A percentile compares a stretch with the other conserved stretches of the same genome.
These are phyloP conservation scores for Lasioglossum figueresi DNA, from an alignment of 2,888 invertebrate genomes.

Conservation along the genomic window DNA sequence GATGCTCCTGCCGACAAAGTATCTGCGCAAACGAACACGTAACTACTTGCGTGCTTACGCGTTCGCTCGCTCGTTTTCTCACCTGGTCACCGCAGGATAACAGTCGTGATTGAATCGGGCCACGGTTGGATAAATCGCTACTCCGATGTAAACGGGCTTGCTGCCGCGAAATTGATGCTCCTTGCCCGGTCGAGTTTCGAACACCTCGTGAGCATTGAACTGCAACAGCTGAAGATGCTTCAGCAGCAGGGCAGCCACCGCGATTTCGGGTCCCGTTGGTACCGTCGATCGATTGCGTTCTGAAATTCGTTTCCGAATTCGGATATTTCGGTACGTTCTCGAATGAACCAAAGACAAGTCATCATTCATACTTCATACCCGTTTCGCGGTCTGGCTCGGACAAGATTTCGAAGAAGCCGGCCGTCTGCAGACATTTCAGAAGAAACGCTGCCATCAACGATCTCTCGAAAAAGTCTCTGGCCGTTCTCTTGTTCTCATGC, in stretches of 20 bases:
- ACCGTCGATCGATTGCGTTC: conserved; percentile 71
- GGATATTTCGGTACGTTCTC: not conserved
- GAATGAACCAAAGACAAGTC: not conserved
- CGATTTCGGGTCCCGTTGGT: conserved; percentile 85
- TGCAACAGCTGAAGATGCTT: conserved; percentile 91
- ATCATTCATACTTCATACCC: conserved; percentile 40
- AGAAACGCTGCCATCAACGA: conserved; percentile 92
- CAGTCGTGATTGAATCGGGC: conserved; percentile 94
- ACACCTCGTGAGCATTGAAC: conserved; percentile 94
- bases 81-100: conserved; percentile 90
- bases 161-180: conserved; percentile 85
- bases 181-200: conserved; percentile 87
- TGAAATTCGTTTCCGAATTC: conserved; percentile 33
- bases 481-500: conserved; percentile 86
- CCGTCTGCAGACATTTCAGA: conserved; percentile 88
- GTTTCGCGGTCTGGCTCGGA: conserved; percentile 43
- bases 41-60: not conserved
- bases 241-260: conserved; percentile 88
- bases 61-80: not conserved
- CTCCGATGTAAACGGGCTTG: conserved; percentile 87
- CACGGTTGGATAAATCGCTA: conserved; percentile 91
- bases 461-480: conserved; percentile 90
- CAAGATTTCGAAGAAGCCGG: conserved; percentile 85
- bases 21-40: conserved; percentile 84
- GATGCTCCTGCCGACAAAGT: conserved; percentile 90